Base-by-base conservation (phyloP, 2,113 vertebrate species). In the Entelurus aequoreus region DNA sequence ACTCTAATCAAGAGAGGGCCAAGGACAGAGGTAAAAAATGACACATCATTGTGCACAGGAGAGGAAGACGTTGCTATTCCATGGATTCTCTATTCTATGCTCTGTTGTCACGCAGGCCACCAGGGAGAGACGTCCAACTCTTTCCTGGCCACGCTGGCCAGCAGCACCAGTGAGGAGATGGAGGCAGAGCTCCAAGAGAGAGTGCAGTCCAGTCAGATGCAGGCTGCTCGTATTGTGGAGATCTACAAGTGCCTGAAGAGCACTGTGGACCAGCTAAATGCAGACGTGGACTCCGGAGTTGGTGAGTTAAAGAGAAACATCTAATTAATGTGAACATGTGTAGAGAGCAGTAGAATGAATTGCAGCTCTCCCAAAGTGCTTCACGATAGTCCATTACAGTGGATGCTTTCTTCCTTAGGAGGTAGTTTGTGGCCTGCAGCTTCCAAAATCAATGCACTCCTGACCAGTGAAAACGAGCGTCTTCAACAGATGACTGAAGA, bases 151-250 rank as follows among this genome's bases (percentile, higher is more conserved):
- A 99, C 92, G 1, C 79, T 98, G 83, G 95, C 97, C 19, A 98
- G 96, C 83, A 98, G 94, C 87, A 96, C 89, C 80, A 97, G 93
- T 52, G 97, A 99, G 62, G 96, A 98, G 86, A 99, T 98, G 88
- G 95, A 99, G 49, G 93, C 93, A 8, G 95, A 96, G 85, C 87
- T 99, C 40, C 93, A 96, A 84, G 95, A 96, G 69, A 90, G 93
- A 2, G 92, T 97, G 58, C 94, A 97, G 78, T 95, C 92, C 6
- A 98, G 95, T 55, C 88, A 90, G 19, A 92, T 92, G 67, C 94
- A 94, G 46, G 93, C 94, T 56, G 87, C 84, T 48, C 93, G 92
- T 40, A 93, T 95, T 51, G 91, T 93, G 44, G 92, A 91, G 0
- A 92, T 95, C 58, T 98, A 94, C 1, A 92, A 94, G 75, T 89